Conservation (phyloP, 2,797 vertebrate species). For the Mico argentatus region DNA sequence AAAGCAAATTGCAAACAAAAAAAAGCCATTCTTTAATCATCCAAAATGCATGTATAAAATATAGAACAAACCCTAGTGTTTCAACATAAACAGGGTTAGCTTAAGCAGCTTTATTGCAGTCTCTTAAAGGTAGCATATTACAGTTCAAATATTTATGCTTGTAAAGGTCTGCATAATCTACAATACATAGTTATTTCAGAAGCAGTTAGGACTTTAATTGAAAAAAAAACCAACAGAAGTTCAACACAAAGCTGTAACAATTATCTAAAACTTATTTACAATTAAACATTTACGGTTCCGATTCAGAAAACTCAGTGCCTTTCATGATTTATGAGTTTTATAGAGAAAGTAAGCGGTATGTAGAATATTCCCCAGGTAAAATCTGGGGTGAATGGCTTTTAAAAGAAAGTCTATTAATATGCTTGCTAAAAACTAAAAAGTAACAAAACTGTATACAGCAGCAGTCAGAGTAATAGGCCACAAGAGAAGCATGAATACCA, state of each 20-base stretch:
- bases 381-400: slow-evolving; percentile 33
- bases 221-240: not conserved
- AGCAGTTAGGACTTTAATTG: slow-evolving; percentile 79
- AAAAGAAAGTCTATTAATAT: slow-evolving; percentile 36
- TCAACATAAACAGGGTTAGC: slow-evolving; percentile 74
- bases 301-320: slow-evolving; percentile 77
- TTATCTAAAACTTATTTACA: slow-evolving; percentile 79
- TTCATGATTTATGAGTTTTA: slow-evolving; percentile 76
- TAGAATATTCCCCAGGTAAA: slow-evolving; percentile 52
- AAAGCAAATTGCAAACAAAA: slow-evolving; percentile 70
- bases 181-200: slow-evolving; percentile 73
- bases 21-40: slow-evolving; percentile 73
- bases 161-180: slow-evolving; percentile 76
- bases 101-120: slow-evolving; percentile 73
- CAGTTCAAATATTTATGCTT: slow-evolving; percentile 73
- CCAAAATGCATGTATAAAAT: slow-evolving; percentile 76
- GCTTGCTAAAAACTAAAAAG: slow-evolving; percentile 15
- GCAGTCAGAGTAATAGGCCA: not conserved
- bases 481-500: not conserved
- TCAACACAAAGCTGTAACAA: slow-evolving; percentile 76
- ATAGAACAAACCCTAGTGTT: slow-evolving; percentile 71
- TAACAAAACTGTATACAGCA: slow-evolving; percentile 35
- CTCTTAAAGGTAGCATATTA: slow-evolving; percentile 77
- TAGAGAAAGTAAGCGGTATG: slow-evolving; percentile 50
- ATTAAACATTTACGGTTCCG: slow-evolving; percentile 73